Base-by-base conservation (phyloP, 2,113 vertebrate species). In the Eurystomus gularis region DNA sequence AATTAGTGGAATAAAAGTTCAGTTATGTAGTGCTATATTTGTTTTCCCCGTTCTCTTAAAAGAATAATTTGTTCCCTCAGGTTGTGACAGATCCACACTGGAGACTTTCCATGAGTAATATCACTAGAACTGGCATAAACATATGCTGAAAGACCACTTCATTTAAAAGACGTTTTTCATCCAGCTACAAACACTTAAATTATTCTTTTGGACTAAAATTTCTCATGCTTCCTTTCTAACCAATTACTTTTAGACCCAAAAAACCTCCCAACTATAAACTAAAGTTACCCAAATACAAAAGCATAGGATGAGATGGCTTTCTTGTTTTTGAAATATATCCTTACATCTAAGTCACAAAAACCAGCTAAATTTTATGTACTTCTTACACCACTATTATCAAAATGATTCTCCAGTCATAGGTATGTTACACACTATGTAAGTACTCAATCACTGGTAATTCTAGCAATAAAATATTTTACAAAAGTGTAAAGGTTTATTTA, bases 101-200 rank as follows among this genome's bases (percentile, higher is more conserved):
- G 64, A 92, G 64, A 83, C 29, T 64, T 96, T 60, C 42, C 33
- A 73, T 81, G 37, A 94, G 11, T 71, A 86, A 35, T 90, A 90
- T 83, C 71, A 92, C 72, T 68, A 78, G 60, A 96, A 75, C 46
- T 92, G 92, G 76, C 88, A 93, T 75, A 86, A 96, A 83, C 90
- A 94, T 93, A 96, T 87, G 87, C 49, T 93, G 68, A 92, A 95
- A 95, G 87, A 94, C 70, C 72, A 96, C 26, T 97, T 94, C 88
- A 92, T 93, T 93, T 88, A 92, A 76, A 90, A 86, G 25, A 60
- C 1, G 0, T 81, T 93, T 93, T 84, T 81, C 55, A 88, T 64
- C 52, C 60, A 88, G 24, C 66, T 92, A 72, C 12, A 83, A 78
- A 81, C 46, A 86, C 33, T 64, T 1, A 46, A 72, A 57, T 14